phyloP scores from a whole-genome alignment of 2,797 vertebrate genomes.

The Danio kyathit region DNA sequence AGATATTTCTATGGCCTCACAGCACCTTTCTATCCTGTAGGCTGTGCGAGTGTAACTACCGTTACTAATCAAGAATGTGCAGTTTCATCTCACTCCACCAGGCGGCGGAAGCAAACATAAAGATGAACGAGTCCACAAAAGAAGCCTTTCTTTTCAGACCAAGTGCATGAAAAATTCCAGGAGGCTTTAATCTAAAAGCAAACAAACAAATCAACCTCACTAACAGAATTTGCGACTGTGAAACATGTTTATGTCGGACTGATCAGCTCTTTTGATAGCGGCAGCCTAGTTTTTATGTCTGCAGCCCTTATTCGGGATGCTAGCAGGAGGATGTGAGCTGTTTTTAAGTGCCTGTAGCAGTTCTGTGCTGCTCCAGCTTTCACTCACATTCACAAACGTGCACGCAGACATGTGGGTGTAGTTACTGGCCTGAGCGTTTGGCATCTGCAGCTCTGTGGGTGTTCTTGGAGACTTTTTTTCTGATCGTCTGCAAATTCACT shows the following conservation, averaged over 20 bases:
- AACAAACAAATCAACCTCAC: conserved; percentile 33
- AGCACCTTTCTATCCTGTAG: background rate
- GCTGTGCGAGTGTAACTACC: background rate
- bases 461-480: conserved; percentile 18
- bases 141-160: conserved; percentile 24
- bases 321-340: background rate
- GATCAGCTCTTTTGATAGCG: conserved; percentile 8
- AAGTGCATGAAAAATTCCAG: conserved; percentile 21
- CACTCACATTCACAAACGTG: conserved; percentile 1
- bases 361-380: background rate
- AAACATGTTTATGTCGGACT: conserved; percentile 40
- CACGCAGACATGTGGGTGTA: conserved; percentile 27
- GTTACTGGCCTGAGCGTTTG: conserved; percentile 22
- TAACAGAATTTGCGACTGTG: conserved; percentile 28
- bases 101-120: background rate
- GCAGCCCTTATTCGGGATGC: background rate
- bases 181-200: conserved; percentile 45
- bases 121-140: conserved; percentile 32
- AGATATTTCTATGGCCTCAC: background rate
- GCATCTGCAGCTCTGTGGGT: conserved; percentile 33
- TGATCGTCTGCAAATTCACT: conserved; percentile 29
- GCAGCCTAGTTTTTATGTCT: background rate
- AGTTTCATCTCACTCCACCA: background rate
- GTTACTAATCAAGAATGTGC: conserved; percentile 19
- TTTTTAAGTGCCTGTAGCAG: background rate